phyloP scores from a whole-genome alignment of 2,797 vertebrate species.

The Huso huso region DNA sequence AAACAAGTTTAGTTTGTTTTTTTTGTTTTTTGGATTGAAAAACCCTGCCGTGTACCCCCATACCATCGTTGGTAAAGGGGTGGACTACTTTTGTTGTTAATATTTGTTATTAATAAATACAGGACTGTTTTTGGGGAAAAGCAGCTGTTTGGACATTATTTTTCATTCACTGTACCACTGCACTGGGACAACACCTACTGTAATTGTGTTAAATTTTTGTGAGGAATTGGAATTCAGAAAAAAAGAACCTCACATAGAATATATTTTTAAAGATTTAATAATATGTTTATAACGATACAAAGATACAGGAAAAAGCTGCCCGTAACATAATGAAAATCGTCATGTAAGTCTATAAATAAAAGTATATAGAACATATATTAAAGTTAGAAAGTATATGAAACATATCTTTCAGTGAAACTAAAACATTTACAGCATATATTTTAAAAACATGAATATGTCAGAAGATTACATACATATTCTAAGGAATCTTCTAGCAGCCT shows the following conservation, averaged over 20 bases:
- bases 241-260: background rate
- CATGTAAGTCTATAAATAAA: conserved; percentile 5
- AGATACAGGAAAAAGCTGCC: background rate
- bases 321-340: background rate
- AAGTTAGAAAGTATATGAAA: background rate
- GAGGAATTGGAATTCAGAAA: too few species aligned
- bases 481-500: background rate
- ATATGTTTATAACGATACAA: background rate
- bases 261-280: background rate
- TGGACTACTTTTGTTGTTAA: too few species aligned
- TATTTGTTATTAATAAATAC: too few species aligned
- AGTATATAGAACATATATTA: background rate
- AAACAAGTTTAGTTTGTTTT: too few species aligned
- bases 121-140: too few species aligned
- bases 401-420: background rate
- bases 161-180: too few species aligned
- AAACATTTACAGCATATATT: background rate
- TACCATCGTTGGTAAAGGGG: too few species aligned
- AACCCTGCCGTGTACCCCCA: too few species aligned
- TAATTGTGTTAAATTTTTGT: too few species aligned
- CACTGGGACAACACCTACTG: too few species aligned
- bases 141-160: too few species aligned
- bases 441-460: background rate
- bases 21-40: too few species aligned
- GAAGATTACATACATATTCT: background rate